phyloP scores from a whole-genome alignment of 1,140 invertebrate species.

The Bombus confusus region DNA sequence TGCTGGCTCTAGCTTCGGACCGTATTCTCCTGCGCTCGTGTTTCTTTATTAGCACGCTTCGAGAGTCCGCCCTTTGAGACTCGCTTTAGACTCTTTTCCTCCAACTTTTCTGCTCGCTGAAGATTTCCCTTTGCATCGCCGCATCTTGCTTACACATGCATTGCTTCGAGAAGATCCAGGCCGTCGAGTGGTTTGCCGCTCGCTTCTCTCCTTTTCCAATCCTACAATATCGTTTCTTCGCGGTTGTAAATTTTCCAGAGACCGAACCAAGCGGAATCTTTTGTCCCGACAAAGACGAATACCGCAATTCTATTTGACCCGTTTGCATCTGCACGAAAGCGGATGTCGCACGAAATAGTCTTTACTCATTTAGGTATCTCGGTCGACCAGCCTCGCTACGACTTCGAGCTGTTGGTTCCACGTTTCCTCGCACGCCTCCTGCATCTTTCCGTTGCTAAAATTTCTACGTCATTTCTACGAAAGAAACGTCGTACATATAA shows the following conservation, averaged over 20 bases:
- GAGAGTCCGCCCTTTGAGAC: slow-evolving; percentile 8
- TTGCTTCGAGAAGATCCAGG: slow-evolving; percentile 1
- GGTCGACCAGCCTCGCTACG: too few relatives aligned
- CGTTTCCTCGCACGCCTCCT: too few relatives aligned
- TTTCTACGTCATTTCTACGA: too few relatives aligned
- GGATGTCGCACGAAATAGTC: too few relatives aligned
- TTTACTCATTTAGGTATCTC: too few relatives aligned
- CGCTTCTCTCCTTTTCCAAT: background rate
- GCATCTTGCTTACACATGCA: background rate
- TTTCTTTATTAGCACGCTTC: slow-evolving; percentile 27
- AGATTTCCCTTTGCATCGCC: slow-evolving; percentile 2
- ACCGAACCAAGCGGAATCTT: background rate
- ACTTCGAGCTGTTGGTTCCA: too few relatives aligned
- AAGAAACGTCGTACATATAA: too few relatives aligned
- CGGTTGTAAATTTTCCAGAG: background rate
- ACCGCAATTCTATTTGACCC: background rate
- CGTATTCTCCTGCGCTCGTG: background rate
- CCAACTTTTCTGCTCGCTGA: background rate
- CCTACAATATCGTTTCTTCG: background rate
- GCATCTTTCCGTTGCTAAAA: too few relatives aligned
- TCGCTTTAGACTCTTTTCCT: background rate
- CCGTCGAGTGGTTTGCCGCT: background rate
- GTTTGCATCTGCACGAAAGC: background rate
- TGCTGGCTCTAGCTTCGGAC: slow-evolving; percentile 8
- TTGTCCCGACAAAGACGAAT: background rate